A percentile compares a stretch with the other conserved stretches of the same genome.
Conservation (phyloP, 2,113 vertebrate species). For the Mobula birostris region DNA sequence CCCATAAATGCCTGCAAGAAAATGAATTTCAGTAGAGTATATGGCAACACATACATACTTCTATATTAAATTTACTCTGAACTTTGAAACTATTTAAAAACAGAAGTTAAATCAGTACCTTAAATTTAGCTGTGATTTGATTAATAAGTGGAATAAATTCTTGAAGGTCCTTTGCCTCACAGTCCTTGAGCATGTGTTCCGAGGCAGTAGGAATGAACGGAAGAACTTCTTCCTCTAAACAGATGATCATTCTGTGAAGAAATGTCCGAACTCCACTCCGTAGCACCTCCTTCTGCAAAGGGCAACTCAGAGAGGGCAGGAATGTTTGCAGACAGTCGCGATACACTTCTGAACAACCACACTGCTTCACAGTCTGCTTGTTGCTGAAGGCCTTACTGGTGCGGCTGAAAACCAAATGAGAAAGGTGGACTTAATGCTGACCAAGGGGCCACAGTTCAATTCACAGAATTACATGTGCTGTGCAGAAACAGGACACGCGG, state of each 20-base stretch:
- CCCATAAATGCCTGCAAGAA: no score
- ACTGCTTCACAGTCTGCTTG: conserved; percentile 95
- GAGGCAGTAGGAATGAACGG: conserved; percentile 90
- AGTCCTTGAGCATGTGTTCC: conserved; percentile 96
- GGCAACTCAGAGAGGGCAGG: conserved; percentile 88
- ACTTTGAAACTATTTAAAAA: neutral
- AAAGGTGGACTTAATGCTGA: neutral
- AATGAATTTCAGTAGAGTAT: no score
- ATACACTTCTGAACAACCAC: conserved; percentile 92
- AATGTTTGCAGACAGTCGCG: conserved; percentile 87
- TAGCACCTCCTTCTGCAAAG: conserved; percentile 77
- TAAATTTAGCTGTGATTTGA: conserved; percentile 97
- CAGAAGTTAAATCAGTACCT: conserved; percentile 53
- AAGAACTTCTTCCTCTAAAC: conserved; percentile 93
- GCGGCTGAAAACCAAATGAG: conserved; percentile 59
- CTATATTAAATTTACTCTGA: no score
- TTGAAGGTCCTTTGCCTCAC: conserved; percentile 93
- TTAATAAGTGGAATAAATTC: conserved; percentile 98
- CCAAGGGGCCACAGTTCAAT: neutral
- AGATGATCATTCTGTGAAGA: conserved; percentile 98
- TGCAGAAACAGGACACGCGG: no score
- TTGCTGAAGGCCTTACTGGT: conserved; percentile 99
- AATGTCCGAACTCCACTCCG: conserved; percentile 89
- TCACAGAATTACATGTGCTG: neutral
- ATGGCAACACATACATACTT: no score